These are phyloP conservation scores for Ailurus styani DNA, from an alignment of 2,113 vertebrate species.

Conservation along the genomic window DNA sequence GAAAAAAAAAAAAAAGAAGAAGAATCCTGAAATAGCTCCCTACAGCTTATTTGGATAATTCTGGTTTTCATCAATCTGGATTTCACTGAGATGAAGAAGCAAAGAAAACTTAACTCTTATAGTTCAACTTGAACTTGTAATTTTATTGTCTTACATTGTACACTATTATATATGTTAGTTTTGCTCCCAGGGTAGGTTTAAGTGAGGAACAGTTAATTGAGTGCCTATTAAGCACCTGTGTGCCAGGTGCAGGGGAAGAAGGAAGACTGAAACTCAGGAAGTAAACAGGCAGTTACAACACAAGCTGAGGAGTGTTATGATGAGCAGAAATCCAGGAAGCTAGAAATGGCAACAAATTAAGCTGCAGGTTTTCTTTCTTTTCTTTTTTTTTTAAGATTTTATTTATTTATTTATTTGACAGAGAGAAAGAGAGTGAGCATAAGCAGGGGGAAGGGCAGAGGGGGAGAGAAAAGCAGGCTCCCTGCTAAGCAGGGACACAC, in stretches of 20 bases:
- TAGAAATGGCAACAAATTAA: background rate
- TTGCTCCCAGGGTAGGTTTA: slow-evolving; percentile 5
- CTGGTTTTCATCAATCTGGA: background rate
- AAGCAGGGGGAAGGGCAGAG: too few relatives aligned
- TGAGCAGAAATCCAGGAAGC: background rate
- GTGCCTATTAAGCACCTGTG: slow-evolving; percentile 4
- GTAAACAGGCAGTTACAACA: background rate
- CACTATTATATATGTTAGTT: background rate
- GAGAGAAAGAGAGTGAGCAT: too few relatives aligned
- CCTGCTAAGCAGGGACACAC: too few relatives aligned
- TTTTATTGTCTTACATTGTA: background rate
- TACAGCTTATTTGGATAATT: slow-evolving; percentile 6
- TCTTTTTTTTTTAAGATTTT: background rate
- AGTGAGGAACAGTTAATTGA: background rate
- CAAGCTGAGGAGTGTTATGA: background rate
- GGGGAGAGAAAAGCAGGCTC: too few relatives aligned
- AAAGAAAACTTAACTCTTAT: background rate
- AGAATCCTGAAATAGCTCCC: slow-evolving; percentile 7
- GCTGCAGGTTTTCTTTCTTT: background rate
- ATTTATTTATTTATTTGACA: too few relatives aligned
- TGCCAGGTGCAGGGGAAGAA: background rate
- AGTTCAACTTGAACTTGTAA: background rate
- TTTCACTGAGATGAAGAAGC: slow-evolving; percentile 16
- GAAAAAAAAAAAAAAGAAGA: background rate
- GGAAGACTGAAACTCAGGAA: slow-evolving; percentile 12